Evolutionary conservation across 2,797 vertebrate species (phyloP), one percentile per base, ranked within the genome.

Genomic region (Poecilia velifera): DNA sequence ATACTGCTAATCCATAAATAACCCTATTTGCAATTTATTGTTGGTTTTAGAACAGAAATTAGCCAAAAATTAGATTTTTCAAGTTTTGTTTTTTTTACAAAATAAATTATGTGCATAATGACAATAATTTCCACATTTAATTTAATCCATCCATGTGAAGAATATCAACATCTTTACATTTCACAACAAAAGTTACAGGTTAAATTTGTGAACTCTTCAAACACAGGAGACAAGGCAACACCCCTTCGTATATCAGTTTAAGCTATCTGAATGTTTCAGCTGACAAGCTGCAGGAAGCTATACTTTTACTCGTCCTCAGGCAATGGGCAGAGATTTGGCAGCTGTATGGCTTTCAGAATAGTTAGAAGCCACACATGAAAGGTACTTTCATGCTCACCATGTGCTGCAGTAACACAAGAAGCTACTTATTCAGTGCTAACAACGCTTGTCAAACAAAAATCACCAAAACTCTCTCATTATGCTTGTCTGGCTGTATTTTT

Each of bases 11-110:
- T 74, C 76, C 84, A 64, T 84, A 82, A 79, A 85, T 74, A 77
- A 80, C 46, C 80, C n/a, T 77, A 47, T 74, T 46, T 72, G 13
- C 39, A 45, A 74, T 70, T 89, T 82, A 25, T 78, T 73, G 41
- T 82, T 72, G 82, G 84, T 88, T 80, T 78, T n/a, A 90, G 85
- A 86, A 90, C 87, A 89, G 81, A 70, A 77, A 82, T 79, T 0
- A 31, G 75, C 78, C 62, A 41, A 43, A 55, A 55, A 51, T n/a
- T 53, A 70, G 72, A 46, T 73, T 64, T 31, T n/a, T 85, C 36
- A 76, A 73, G n/a, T 14, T 59, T 31, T 20, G 80, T 78, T 28
- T 18, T 28, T 18, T 82, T 78, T 28, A 76, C 22, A 77, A 72
- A 85, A 88, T 85, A 90, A 85, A 86, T 83, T 78, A 53, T 76